Evolutionary conservation across 2,888 invertebrate genomes (phyloP).

Genomic region (Eristalinus sepulchralis): DNA sequence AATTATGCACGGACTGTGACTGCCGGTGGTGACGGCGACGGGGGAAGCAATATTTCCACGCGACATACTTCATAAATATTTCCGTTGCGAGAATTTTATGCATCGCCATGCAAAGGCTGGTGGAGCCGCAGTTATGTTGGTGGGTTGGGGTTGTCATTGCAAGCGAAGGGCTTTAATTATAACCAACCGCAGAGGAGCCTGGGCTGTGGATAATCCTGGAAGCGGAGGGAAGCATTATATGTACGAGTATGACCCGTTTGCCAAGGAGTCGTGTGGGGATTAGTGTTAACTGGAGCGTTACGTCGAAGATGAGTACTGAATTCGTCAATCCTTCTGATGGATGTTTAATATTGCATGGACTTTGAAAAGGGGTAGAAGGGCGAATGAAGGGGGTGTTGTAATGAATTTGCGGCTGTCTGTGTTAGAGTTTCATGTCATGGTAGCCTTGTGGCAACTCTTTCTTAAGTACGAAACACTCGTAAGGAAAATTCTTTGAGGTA

Average conservation of each 20-base stretch:
- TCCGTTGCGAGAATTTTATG: conserved; percentile 23
- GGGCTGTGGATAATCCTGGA: not conserved
- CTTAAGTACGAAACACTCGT: too few species aligned
- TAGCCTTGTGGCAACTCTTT: too few species aligned
- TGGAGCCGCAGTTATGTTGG: not conserved
- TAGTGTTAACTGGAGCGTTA: conserved; percentile 18
- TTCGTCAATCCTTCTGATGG: not conserved
- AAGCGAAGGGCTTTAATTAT: not conserved
- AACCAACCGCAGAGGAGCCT: not conserved
- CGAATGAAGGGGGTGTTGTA: not conserved
- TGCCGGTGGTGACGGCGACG: not conserved
- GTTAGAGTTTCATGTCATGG: too few species aligned
- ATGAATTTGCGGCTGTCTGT: too few species aligned
- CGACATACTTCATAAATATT: conserved; percentile 41
- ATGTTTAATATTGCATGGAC: conserved; percentile 16
- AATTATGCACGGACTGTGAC: conserved; percentile 23
- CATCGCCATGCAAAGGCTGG: not conserved
- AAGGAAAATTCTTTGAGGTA: too few species aligned
- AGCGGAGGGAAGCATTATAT: not conserved
- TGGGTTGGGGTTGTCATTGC: conserved; percentile 1
- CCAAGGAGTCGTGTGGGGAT: conserved; percentile 4
- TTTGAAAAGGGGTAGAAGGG: not conserved
- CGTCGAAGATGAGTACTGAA: not conserved
- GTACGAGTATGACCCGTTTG: conserved; percentile 28
- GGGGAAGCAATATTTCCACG: conserved; percentile 30